Percentiles rank a stretch among this genome's conserved stretches.
These are phyloP conservation scores for Cuniculus paca DNA, from an alignment of 2,797 vertebrate species.

Conservation along the genomic window DNA sequence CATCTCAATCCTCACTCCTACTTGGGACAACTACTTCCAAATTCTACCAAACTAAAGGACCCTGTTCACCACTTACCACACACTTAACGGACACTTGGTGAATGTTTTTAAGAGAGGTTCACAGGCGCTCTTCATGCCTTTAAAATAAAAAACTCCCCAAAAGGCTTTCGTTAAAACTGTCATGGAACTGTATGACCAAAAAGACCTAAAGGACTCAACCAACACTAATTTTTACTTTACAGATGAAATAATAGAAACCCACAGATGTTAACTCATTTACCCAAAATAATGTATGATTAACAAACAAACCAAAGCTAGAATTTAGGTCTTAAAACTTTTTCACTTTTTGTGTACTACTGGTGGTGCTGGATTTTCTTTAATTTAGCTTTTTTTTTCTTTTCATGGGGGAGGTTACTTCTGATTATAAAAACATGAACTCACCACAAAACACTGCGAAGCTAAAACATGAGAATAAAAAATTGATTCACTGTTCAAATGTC, in stretches of 20 bases:
- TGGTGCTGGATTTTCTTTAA: neutral
- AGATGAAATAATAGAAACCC: slow-evolving; percentile 13
- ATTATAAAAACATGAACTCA: slow-evolving; percentile 9
- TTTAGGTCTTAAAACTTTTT: slow-evolving; percentile 10
- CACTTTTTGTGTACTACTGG: neutral
- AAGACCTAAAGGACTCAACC: neutral
- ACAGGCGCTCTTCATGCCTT: neutral
- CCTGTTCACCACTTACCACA: neutral
- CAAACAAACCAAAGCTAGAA: neutral
- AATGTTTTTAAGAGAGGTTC: neutral
- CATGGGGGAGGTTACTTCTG: neutral
- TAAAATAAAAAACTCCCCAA: neutral
- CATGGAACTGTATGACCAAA: neutral
- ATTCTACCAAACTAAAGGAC: neutral
- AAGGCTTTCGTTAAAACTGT: neutral
- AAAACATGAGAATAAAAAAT: slow-evolving; percentile 42
- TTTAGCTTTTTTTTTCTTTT: neutral
- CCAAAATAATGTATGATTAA: neutral
- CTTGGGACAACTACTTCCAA: slow-evolving; percentile 14
- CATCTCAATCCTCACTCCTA: neutral
- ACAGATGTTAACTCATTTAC: neutral
- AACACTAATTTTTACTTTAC: neutral
- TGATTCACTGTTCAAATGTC: neutral
- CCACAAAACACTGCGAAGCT: neutral
- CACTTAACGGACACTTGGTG: neutral